Evolutionary conservation across 2,113 vertebrate species (phyloP).

Genomic region (Amphilophus citrinellus): DNA sequence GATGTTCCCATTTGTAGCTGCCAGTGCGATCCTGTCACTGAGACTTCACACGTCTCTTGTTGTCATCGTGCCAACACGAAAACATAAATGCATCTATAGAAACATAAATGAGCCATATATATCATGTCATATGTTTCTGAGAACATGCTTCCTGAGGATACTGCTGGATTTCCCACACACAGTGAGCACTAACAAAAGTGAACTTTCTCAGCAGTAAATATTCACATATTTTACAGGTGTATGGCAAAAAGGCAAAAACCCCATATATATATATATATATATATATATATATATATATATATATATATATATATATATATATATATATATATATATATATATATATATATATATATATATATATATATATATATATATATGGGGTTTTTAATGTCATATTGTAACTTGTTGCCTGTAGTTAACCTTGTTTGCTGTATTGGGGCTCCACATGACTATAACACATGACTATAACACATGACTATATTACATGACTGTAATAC

Average conservation of each 20-base stretch:
- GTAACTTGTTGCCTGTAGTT: not conserved
- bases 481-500: not conserved
- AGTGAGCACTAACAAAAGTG: not conserved
- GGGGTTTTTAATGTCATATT: too few species aligned
- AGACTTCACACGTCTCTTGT: conserved; percentile 20
- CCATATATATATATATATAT: too few species aligned
- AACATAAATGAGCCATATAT: not conserved
- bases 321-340: too few species aligned
- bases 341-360: too few species aligned
- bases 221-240: not conserved
- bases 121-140: conserved; percentile 6
- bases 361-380: too few species aligned
- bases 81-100: not conserved
- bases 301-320: too few species aligned
- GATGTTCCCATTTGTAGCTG: not conserved
- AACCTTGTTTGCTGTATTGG: not conserved
- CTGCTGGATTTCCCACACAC: not conserved
- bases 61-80: not conserved
- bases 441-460: too few species aligned
- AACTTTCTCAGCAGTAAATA: not conserved
- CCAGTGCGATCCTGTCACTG: not conserved
- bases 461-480: not conserved
- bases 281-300: too few species aligned
- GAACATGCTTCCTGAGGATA: not conserved
- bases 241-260: not conserved